Base-by-base conservation (phyloP, 1,140 invertebrate genomes). In the Harlomillsia oculata region DNA sequence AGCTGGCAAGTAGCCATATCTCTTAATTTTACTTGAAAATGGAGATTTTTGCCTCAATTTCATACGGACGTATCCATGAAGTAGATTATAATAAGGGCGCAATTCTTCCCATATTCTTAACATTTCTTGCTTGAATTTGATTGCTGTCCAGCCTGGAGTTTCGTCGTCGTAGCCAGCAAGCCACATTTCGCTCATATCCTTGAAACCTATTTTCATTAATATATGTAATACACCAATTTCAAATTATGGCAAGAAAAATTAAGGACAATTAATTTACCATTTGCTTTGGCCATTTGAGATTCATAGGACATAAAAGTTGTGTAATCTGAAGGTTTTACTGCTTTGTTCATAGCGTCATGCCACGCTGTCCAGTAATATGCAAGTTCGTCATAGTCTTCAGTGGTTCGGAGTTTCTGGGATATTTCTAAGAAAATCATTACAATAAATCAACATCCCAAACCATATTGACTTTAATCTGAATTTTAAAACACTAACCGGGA, bases 41-140 rank as follows among this genome's bases (percentile, higher is more conserved):
- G 20, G 11, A 14, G 46, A 29, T 25, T 80, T 78, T 64, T 82
- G 73, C 8, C 78, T 72, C 11, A 97, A 71, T 58, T 83, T 79
- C 51, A 78, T 76, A 20, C 89, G 77, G 0, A 93, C 86, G 66
- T 92, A 95, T 0, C 87, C 84, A 64, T 95, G 92, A 0, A 96
- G 68, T 69, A 93, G 80, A 46, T 84, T 68, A 67, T 94, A 95
- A 1, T 92, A 70, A 0, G 89, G 89, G 57, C 79, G 80, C 3
- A 95, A 67, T 65, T 90, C 77, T 16, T 77, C 67, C 81, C 83
- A 89, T 1, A 89, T 67, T 13, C 70, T 69, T 52, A 80, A 74
- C 49, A 87, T 70, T 60, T 84, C 77, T 2, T 77, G 67, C 51
- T 77, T 71, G 59, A 84, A 81, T 30, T 78, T 74, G 0, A 70